Evolutionary conservation across 2,888 invertebrate genomes (phyloP).

Genomic region (Luperina testacea): DNA sequence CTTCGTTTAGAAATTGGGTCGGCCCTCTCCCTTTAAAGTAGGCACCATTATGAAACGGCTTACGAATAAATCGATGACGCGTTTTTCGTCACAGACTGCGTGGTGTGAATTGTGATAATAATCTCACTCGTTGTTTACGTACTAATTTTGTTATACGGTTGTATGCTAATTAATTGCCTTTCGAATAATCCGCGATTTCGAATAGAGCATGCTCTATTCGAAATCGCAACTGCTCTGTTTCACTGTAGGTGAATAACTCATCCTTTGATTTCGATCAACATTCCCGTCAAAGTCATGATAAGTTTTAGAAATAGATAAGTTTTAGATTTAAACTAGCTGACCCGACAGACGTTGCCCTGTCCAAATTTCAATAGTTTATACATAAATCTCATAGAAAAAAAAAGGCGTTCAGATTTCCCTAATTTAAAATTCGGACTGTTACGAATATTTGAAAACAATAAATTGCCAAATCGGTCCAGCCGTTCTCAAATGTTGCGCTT

Average conservation of each 20-base stretch:
- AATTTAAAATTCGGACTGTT: background rate
- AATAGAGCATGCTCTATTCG: background rate
- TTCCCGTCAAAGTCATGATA: background rate
- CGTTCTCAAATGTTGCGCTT: background rate
- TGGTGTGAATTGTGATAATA: slow-evolving; percentile 15
- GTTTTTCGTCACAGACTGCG: slow-evolving; percentile 61
- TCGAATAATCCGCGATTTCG: background rate
- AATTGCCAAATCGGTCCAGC: background rate
- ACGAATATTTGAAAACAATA: too few relatives aligned
- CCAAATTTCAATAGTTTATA: background rate
- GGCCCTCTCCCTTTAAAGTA: slow-evolving; percentile 73
- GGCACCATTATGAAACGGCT: slow-evolving; percentile 76
- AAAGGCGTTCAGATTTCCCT: background rate
- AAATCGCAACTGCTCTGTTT: background rate
- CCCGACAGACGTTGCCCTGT: background rate
- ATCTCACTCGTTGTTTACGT: background rate
- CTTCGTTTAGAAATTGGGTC: slow-evolving; percentile 83
- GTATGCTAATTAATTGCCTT: background rate
- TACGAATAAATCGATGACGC: slow-evolving; percentile 75
- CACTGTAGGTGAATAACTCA: background rate
- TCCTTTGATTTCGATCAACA: background rate
- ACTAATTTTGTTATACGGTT: background rate
- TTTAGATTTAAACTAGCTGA: background rate
- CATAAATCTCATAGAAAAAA: background rate
- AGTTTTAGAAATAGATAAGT: background rate